Evolutionary conservation across 2,113 vertebrate species (phyloP).

Genomic region (Todiramphus saurophagus): DNA sequence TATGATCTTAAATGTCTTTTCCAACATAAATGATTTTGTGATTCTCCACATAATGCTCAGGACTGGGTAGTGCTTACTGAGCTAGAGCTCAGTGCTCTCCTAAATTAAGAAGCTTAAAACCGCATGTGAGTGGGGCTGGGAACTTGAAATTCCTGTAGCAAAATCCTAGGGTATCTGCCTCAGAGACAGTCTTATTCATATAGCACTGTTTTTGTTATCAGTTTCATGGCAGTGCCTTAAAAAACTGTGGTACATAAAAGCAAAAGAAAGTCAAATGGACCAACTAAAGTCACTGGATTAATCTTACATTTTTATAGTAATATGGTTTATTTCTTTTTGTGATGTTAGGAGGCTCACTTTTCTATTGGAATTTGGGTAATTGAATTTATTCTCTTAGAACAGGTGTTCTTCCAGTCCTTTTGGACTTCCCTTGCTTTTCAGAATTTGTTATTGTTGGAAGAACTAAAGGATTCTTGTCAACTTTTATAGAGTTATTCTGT

Average conservation of each 20-base stretch:
- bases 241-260: not conserved
- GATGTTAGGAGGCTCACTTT: accelerated
- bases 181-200: accelerated
- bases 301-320: not conserved
- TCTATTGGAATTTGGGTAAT: not conserved
- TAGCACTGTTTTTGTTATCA: not conserved
- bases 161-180: not conserved
- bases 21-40: not conserved
- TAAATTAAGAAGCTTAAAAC: not conserved
- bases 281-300: not conserved
- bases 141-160: not conserved
- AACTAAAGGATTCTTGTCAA: not conserved
- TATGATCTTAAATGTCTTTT: too few species aligned
- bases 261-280: not conserved
- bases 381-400: not conserved
- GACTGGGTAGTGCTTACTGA: not conserved
- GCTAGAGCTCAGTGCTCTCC: not conserved
- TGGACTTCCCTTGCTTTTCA: not conserved
- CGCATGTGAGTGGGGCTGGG: not conserved
- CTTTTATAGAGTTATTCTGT: not conserved
- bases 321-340: not conserved
- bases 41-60: not conserved
- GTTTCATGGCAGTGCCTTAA: not conserved
- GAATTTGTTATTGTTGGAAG: not conserved
- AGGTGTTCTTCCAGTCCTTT: not conserved